phyloP scores from a whole-genome alignment of 1,140 invertebrate species.

The Tetramorium simillimum region DNA sequence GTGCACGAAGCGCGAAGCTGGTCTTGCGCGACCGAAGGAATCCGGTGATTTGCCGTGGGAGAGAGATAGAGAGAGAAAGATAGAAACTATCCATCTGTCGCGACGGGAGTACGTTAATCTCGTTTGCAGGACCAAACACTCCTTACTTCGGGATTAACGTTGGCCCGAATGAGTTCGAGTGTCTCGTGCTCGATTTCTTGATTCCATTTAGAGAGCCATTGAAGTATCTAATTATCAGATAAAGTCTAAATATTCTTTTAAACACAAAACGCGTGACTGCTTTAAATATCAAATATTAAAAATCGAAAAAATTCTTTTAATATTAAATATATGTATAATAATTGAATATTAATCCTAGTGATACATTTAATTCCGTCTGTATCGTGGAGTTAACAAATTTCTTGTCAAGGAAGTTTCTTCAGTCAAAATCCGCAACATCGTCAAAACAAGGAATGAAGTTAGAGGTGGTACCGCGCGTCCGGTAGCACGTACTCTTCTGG shows the following conservation, averaged over 20 bases:
- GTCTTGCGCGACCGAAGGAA: conserved; percentile 57
- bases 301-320: background rate
- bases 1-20: conserved; percentile 70
- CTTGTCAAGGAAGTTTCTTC: background rate
- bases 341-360: background rate
- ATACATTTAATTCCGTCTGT: background rate
- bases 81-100: conserved; percentile 14
- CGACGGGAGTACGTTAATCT: conserved; percentile 67
- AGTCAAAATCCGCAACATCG: conserved; percentile 28
- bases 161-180: conserved; percentile 34
- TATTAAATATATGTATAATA: background rate
- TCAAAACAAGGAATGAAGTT: conserved; percentile 52
- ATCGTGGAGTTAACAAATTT: background rate
- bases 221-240: conserved; percentile 59
- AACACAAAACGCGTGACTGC: background rate
- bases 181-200: conserved; percentile 29
- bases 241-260: background rate
- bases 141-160: conserved; percentile 73
- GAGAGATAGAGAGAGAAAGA: conserved; percentile 11
- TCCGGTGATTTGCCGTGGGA: conserved; percentile 50
- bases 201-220: background rate
- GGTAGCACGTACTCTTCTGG: conserved; percentile 51
- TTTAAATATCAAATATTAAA: background rate
- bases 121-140: conserved; percentile 74
- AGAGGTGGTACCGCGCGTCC: conserved; percentile 62